Base-by-base conservation (phyloP, 2,888 invertebrate genomes). In the Gerris lacustris region DNA sequence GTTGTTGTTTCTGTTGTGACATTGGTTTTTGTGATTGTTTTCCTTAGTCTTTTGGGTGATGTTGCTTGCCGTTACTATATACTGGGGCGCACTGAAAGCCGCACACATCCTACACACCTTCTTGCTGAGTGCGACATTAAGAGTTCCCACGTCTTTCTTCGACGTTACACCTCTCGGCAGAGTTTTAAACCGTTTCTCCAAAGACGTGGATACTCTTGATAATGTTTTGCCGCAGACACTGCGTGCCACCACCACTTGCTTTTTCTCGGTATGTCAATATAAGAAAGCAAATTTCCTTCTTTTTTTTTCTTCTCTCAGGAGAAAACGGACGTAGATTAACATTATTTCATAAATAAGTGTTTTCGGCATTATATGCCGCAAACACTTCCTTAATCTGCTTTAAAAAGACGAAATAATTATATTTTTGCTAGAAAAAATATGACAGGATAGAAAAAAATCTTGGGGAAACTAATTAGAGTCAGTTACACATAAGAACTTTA, bases 81-180 rank as follows among this genome's bases (percentile, higher is more conserved):
- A 64, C 17, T n/a, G 9, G 7, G 64, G 64, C 17, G 64, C 18
- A n/a, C 64, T 64, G 18, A 64, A 64, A 31, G 64, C 64, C 9
- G 64, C 64, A 9, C 64, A 18, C 17, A n/a, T 64, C 9, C 64
- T 90, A 78, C 90, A 90, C 83, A 81, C 82, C 77, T 82, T 82
- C 76, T 83, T 89, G 80, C 84, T 91, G 77, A 80, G 79, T 76
- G 85, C 86, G 79, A 85, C 89, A 78, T 81, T 91, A 78, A 84
- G 85, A 79, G 86, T 86, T 76, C 88, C 89, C 72, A 82, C 85
- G 81, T 85, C 86, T 79, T 91, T 90, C 84, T 91, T 88, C 84
- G 90, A 91, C 82, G 87, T 89, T 77, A 91, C 90, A 77, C 91
- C 91, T 74, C 83, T 87, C 75, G 91, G 91, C 80, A 84, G 91